Evolutionary conservation across 35 echinoderm and acorn worm species (phyloP).

Genomic region (Diadema setosum): DNA sequence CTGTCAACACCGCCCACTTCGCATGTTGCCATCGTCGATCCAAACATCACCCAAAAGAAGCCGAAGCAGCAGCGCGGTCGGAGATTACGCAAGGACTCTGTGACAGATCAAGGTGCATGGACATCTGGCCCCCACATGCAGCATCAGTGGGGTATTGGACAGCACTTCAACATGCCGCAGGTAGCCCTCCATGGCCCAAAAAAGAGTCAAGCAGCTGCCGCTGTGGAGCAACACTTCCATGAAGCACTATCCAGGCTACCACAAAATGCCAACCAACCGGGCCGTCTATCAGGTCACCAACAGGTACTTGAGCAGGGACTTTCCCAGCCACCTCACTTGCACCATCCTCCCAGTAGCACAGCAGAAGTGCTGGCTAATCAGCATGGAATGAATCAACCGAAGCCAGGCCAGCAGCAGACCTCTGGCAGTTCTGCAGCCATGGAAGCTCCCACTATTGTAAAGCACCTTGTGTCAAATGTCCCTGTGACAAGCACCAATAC

Average conservation of each 20-base stretch:
- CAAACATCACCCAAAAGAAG: not conserved
- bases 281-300: not conserved
- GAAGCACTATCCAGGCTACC: constrained; percentile 31
- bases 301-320: not conserved
- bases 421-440: not conserved
- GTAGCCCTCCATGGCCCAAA: constrained; percentile 10
- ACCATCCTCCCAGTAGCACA: not conserved
- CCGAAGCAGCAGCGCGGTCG: not conserved
- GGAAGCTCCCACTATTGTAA: constrained; percentile 53
- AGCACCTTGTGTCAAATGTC: constrained; percentile 28
- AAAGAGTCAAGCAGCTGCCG: constrained; percentile 18
- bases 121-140: constrained; percentile 24
- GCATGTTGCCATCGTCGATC: constrained; percentile 16
- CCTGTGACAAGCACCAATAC: not conserved
- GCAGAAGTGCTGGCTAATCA: constrained; percentile 30
- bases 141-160: not conserved
- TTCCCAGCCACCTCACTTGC: not conserved
- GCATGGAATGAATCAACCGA: not conserved
- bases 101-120: constrained; percentile 22
- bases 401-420: not conserved
- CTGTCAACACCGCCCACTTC: not conserved
- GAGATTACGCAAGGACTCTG: constrained; percentile 10
- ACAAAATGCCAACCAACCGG: not conserved
- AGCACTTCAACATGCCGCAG: constrained; percentile 38
- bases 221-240: constrained; percentile 64